These are phyloP conservation scores for Catharus minimus DNA, from an alignment of 2,113 vertebrate species.

Conservation along the genomic window DNA sequence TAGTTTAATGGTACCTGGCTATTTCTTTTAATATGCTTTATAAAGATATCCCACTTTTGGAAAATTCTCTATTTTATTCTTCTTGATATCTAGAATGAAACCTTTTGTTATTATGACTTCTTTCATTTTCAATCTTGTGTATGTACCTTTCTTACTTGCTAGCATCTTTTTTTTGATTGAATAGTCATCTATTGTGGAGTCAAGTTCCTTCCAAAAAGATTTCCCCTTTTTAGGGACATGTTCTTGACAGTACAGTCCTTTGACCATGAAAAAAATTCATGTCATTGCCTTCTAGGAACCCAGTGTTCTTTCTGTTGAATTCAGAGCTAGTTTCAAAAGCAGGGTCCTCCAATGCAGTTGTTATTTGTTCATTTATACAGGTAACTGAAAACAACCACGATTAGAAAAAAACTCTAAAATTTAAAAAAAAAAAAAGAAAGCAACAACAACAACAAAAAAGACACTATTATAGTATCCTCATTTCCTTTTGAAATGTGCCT, in stretches of 20 bases:
- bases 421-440: no score
- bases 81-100: not conserved
- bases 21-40: not conserved
- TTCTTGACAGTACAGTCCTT: not conserved
- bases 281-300: not conserved
- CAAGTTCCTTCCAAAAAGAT: not conserved
- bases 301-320: not conserved
- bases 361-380: not conserved
- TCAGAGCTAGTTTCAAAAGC: not conserved
- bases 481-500: not conserved
- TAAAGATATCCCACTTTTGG: not conserved
- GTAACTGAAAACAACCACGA: not conserved
- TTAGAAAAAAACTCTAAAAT: no score
- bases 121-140: not conserved
- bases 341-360: rapidly evolving
- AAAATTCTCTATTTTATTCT: not conserved
- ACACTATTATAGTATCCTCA: not conserved
- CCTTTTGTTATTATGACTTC: not conserved
- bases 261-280: not conserved
- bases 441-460: not conserved
- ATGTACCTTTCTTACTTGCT: not conserved
- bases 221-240: not conserved
- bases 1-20: not conserved
- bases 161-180: not conserved
- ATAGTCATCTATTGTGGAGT: not conserved